Evolutionary conservation across 2,113 vertebrate species (phyloP).

Genomic region (Corydoras maculifer): DNA sequence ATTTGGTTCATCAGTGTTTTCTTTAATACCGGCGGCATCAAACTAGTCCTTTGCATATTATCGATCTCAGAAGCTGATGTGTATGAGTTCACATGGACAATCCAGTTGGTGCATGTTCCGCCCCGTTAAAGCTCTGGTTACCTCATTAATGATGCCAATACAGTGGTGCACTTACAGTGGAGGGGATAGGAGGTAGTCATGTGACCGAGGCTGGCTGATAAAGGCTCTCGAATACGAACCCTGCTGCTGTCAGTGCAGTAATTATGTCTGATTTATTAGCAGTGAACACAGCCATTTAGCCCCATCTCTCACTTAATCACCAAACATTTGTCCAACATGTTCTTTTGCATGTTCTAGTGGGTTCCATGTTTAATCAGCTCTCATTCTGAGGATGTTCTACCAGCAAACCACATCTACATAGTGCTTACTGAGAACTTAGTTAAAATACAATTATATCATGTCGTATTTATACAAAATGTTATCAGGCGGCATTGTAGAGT

Average conservation of each 20-base stretch:
- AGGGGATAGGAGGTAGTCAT: background rate
- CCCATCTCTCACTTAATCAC: constrained; percentile 35
- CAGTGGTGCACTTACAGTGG: too few species aligned
- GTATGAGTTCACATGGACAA: too few species aligned
- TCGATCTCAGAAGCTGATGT: too few species aligned
- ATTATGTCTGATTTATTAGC: constrained; percentile 39
- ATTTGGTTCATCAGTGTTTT: too few species aligned
- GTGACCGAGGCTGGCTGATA: constrained; percentile 1
- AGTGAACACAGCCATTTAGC: constrained; percentile 25
- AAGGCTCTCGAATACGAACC: constrained; percentile 43
- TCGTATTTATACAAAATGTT: too few species aligned
- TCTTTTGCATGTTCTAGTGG: constrained; percentile 31
- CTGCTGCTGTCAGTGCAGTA: constrained; percentile 19
- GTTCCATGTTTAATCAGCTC: constrained; percentile 30
- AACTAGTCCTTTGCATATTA: too few species aligned
- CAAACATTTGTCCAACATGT: constrained; percentile 36
- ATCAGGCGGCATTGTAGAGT: too few species aligned
- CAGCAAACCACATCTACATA: background rate
- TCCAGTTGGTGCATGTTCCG: too few species aligned
- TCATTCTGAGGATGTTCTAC: background rate
- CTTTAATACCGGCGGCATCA: too few species aligned
- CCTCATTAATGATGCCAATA: too few species aligned
- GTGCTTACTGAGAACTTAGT: background rate
- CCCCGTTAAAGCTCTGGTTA: too few species aligned
- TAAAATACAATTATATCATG: too few species aligned